phyloP scores from a whole-genome alignment of 1,140 invertebrate genomes.

The Leguminivora glycinivorella region DNA sequence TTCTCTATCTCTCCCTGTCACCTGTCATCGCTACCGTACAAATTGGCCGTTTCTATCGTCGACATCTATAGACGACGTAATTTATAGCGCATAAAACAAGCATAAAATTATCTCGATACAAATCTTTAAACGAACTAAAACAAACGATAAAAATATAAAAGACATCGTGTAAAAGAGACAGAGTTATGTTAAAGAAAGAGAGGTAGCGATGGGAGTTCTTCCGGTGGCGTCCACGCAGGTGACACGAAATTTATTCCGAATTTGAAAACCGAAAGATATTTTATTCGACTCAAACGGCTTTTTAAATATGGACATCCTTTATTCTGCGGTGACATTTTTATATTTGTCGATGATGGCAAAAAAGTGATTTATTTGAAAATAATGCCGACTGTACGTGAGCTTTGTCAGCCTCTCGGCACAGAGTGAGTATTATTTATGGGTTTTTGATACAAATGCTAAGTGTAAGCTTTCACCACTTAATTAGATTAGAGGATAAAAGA shows the following conservation, averaged over 20 bases:
- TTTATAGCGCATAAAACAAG: conserved; percentile 73
- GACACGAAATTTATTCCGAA: conserved; percentile 77
- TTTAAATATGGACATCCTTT: conserved; percentile 77
- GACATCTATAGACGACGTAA: conserved; percentile 63
- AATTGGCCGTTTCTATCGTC: conserved; percentile 60
- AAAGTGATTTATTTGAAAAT: conserved; percentile 75
- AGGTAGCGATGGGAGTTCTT: conserved; percentile 52
- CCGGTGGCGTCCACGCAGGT: conserved; percentile 73
- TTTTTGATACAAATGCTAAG: conserved; percentile 11
- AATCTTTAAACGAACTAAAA: conserved; percentile 59
- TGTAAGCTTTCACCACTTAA: conserved; percentile 19
- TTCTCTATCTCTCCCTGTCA: conserved; percentile 38
- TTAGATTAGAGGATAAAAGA: conserved; percentile 4
- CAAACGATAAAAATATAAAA: conserved; percentile 65
- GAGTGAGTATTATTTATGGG: conserved; percentile 31
- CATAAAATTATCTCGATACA: conserved; percentile 69
- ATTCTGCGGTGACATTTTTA: conserved; percentile 74
- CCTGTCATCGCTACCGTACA: conserved; percentile 61
- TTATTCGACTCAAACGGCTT: conserved; percentile 75
- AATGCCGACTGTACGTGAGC: conserved; percentile 51
- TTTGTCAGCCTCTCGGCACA: conserved; percentile 39
- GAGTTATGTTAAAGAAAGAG: conserved; percentile 29
- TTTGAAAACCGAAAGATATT: conserved; percentile 75
- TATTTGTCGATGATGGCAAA: conserved; percentile 67
- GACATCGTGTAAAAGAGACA: conserved; percentile 46